Evolutionary conservation across 2,113 vertebrate species (phyloP).

Genomic region (Lota lota): DNA sequence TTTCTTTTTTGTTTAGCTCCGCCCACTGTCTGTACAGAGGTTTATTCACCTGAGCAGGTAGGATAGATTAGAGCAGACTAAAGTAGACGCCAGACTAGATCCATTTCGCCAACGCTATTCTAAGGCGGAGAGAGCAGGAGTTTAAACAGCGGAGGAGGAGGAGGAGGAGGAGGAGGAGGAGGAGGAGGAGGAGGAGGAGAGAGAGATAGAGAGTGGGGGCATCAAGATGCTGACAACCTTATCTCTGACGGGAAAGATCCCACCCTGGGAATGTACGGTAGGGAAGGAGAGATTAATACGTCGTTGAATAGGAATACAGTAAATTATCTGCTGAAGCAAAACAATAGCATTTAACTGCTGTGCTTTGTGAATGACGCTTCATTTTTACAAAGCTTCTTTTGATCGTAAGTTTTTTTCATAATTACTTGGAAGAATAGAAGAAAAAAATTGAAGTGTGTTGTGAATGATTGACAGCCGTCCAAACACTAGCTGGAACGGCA

Average conservation of each 20-base stretch:
- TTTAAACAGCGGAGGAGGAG: conserved; percentile 17
- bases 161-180: not conserved
- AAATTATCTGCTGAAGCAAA: no score
- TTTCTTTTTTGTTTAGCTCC: conserved; percentile 14
- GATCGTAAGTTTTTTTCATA: no score
- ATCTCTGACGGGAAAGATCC: conserved; percentile 62
- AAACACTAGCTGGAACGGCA: no score
- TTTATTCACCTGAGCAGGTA: conserved; percentile 63
- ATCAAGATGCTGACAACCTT: conserved; percentile 74
- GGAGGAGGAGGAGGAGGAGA: not conserved
- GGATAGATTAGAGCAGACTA: conserved; percentile 8
- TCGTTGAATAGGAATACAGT: no score
- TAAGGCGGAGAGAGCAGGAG: conserved; percentile 14
- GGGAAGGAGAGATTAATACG: conserved; percentile 26
- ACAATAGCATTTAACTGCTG: no score
- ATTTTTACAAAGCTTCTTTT: no score
- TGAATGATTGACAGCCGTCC: no score
- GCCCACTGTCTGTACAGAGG: conserved; percentile 28
- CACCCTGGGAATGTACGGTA: conserved; percentile 73
- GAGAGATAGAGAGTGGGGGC: not conserved
- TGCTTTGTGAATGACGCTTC: no score
- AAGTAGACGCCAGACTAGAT: conserved; percentile 23
- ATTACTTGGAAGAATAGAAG: no score
- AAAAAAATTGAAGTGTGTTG: no score
- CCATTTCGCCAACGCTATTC: not conserved